A percentile compares a stretch with the other conserved stretches of the same genome.
phyloP scores from a whole-genome alignment of 2,888 invertebrate species.

The Chorisops tibialis region DNA sequence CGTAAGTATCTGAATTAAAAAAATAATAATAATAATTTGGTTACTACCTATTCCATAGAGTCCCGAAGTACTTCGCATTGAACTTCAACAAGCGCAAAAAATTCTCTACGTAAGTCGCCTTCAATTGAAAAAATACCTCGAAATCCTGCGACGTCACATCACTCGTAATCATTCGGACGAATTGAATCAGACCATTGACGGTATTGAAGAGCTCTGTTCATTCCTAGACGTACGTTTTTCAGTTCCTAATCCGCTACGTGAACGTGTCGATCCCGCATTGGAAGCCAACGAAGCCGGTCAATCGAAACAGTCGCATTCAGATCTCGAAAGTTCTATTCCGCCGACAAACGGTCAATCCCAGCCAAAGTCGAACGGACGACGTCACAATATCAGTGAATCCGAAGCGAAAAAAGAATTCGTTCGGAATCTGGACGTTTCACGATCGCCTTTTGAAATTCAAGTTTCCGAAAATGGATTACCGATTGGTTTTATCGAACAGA shows the following conservation, averaged over 20 bases:
- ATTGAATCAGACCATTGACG: conserved; percentile 51
- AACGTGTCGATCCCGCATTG: conserved; percentile 49
- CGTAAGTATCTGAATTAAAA: conserved; percentile 40
- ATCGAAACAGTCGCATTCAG: neutral
- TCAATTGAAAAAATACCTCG: conserved; percentile 52
- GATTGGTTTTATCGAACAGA: neutral
- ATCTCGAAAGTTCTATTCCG: too few species aligned
- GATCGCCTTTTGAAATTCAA: conserved; percentile 9
- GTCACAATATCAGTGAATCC: neutral
- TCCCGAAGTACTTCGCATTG: conserved; percentile 49
- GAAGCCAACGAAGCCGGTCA: conserved; percentile 49
- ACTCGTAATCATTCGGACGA: conserved; percentile 44
- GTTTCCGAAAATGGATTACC: conserved; percentile 7
- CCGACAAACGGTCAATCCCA: neutral
- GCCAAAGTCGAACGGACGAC: neutral
- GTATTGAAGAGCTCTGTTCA: conserved; percentile 53
- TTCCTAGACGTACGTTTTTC: conserved; percentile 48
- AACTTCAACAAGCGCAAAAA: conserved; percentile 52
- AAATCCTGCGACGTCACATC: conserved; percentile 47
- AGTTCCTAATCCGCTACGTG: conserved; percentile 40
- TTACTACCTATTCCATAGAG: conserved; percentile 42
- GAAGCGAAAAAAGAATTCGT: conserved; percentile 22
- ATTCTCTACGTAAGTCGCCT: conserved; percentile 51
- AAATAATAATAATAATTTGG: neutral
- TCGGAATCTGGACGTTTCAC: neutral